Percentiles rank a stretch among this genome's conserved stretches.
phyloP scores from a whole-genome alignment of 2,797 vertebrate genomes.

The Pangasius mekongensis region DNA sequence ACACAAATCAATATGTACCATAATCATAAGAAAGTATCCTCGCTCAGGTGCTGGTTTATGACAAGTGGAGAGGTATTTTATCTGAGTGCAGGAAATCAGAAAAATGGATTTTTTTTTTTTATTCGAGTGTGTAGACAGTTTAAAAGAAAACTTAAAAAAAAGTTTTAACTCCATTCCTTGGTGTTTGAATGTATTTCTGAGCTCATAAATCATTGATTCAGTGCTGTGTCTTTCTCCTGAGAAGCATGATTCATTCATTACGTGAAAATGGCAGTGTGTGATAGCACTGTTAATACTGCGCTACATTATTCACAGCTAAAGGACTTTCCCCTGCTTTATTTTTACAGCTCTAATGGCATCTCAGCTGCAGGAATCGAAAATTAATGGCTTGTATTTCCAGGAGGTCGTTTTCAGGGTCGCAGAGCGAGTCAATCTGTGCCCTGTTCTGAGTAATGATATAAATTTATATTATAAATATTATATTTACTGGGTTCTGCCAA shows the following conservation, averaged over 20 bases:
- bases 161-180: not conserved
- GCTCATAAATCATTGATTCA: constrained; percentile 27
- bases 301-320: constrained; percentile 33
- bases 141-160: not conserved
- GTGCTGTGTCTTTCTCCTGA: not conserved
- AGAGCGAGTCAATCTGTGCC: not conserved
- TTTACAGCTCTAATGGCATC: constrained; percentile 2
- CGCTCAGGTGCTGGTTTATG: not conserved
- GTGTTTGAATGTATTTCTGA: not conserved
- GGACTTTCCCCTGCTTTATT: constrained; percentile 28
- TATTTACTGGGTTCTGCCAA: not conserved
- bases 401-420: constrained; percentile 3
- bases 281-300: constrained; percentile 19
- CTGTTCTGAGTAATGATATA: constrained; percentile 5
- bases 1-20: not conserved
- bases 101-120: not conserved
- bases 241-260: constrained; percentile 43
- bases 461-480: not conserved
- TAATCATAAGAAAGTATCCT: not conserved
- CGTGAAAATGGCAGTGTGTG: constrained; percentile 32
- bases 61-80: not conserved
- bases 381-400: constrained; percentile 7
- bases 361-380: constrained; percentile 22
- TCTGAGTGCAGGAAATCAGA: not conserved
- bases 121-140: not conserved